Evolutionary conservation across 2,888 invertebrate species (phyloP), one percentile per base, ranked within the genome.

Genomic region (Xanthostigma xanthostigma): DNA sequence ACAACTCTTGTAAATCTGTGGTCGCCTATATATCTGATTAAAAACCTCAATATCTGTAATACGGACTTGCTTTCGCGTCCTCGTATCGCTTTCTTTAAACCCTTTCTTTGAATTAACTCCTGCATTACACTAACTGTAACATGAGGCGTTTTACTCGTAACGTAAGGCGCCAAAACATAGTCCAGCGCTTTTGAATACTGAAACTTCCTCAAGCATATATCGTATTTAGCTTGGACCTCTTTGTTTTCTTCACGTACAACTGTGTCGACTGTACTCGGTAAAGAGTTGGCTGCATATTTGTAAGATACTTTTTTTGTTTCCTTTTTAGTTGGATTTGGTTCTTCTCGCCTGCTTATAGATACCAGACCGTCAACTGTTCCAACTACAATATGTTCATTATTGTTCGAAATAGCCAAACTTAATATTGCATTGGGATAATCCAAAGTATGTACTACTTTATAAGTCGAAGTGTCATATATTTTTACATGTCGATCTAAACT

Each of bases 351-450:
- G 59, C 83, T 80, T 50, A 96, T 81, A 9, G 92, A 91, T 53
- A 97, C 78, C 41, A 94, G 73, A 41, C 95, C 95, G 69, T 94
- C 92, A 9, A 87, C 80, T 83, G 94, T 89, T 27, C 96, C 97
- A 33, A 86, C 90, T 8, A 85, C 91, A 53, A 97, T 62, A 1
- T 87, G 82, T 61, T 87, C 84, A 69, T 96, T 91, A 61, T 75
- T 73, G 54, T 75, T 73, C 2, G 81, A 78, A 48, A 81, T 73
- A 33, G 81, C 93, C 61, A 96, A 71, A 65, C 91, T 91, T 36
- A 96, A 72, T 41, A 98, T 78, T 11, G 93, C 83, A 66, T 93
- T 91, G 0, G 95, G 88, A 64, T 88, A 94, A 62, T 88, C 85
- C 49, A 95, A 72, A 9, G 88, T 89, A 60, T 95, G 90, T 1